Evolutionary conservation across 2,113 vertebrate genomes (phyloP).

Genomic region (Ia io): DNA sequence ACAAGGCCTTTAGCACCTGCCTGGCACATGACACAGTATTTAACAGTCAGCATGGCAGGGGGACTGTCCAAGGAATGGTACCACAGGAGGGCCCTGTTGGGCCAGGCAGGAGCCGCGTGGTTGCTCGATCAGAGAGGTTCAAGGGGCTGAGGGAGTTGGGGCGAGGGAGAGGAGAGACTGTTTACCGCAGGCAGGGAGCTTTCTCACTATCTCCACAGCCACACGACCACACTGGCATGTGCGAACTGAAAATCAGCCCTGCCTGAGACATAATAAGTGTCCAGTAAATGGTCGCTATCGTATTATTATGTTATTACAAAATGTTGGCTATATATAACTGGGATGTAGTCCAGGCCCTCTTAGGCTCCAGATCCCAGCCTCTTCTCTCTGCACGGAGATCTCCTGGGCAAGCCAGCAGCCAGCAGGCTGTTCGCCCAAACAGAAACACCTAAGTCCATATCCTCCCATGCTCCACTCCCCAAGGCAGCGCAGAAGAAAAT

Average conservation of each 20-base stretch:
- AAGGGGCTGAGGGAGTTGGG: not conserved
- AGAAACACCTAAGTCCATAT: not conserved
- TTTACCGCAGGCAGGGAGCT: not conserved
- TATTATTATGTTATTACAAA: constrained; percentile 46
- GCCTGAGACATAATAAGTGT: constrained; percentile 35
- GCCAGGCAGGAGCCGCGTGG: not conserved
- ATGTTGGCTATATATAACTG: constrained; percentile 30
- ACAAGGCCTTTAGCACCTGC: not conserved
- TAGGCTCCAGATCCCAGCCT: not conserved
- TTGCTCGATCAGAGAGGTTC: not conserved
- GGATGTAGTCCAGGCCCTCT: not conserved
- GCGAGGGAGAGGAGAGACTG: not conserved
- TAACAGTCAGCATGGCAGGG: not conserved
- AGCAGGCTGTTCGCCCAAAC: not conserved
- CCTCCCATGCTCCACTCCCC: not conserved
- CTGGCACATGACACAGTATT: not conserved
- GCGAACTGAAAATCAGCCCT: constrained; percentile 44
- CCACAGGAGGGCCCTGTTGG: not conserved
- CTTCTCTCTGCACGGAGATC: not conserved
- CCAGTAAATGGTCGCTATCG: not conserved
- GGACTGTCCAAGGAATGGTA: accelerated
- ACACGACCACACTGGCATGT: not conserved
- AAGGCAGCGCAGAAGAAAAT: not conserved
- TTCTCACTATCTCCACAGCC: not conserved
- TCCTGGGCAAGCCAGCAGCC: not conserved